Percentiles rank a stretch among this genome's conserved stretches.
These are phyloP conservation scores for Pelodytes ibericus DNA, from an alignment of 2,797 vertebrate genomes.

Conservation along the genomic window DNA sequence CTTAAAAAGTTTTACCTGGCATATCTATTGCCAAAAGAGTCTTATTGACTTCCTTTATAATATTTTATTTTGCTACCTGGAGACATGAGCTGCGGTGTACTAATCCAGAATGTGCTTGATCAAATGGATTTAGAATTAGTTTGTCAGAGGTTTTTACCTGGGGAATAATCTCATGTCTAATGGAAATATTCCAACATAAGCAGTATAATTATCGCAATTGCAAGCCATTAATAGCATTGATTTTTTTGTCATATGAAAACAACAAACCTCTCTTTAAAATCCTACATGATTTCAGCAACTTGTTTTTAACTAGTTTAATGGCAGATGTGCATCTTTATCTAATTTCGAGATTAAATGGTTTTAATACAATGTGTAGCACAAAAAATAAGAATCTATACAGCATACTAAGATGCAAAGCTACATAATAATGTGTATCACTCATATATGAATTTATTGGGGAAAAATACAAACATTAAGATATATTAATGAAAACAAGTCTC, in stretches of 20 bases:
- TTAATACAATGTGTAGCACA: too few species aligned
- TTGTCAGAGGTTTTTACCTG: slow-evolving; percentile 57
- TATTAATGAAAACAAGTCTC: too few species aligned
- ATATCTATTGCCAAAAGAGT: slow-evolving; percentile 62
- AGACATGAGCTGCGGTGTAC: slow-evolving; percentile 52
- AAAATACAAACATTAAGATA: too few species aligned
- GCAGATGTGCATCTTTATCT: slow-evolving; percentile 18
- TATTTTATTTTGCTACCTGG: slow-evolving; percentile 62
- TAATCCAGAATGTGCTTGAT: slow-evolving; percentile 58
- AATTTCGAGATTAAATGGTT: too few species aligned
- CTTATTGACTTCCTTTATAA: slow-evolving; percentile 74
- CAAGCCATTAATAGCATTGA: slow-evolving; percentile 69
- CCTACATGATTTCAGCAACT: slow-evolving; percentile 10
- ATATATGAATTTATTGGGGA: too few species aligned
- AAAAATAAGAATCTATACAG: too few species aligned
- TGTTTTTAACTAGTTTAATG: slow-evolving; percentile 26
- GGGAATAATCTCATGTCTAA: slow-evolving; percentile 54
- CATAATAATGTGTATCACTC: too few species aligned
- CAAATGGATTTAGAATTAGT: slow-evolving; percentile 58
- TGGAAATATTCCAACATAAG: slow-evolving; percentile 58
- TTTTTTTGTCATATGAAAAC: slow-evolving; percentile 66
- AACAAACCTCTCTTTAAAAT: slow-evolving; percentile 53
- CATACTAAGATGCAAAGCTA: too few species aligned
- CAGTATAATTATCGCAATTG: slow-evolving; percentile 63
- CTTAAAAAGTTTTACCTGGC: slow-evolving; percentile 65